Conservation (phyloP, 2,888 invertebrate species). For the Caenorhabditis sp. region DNA sequence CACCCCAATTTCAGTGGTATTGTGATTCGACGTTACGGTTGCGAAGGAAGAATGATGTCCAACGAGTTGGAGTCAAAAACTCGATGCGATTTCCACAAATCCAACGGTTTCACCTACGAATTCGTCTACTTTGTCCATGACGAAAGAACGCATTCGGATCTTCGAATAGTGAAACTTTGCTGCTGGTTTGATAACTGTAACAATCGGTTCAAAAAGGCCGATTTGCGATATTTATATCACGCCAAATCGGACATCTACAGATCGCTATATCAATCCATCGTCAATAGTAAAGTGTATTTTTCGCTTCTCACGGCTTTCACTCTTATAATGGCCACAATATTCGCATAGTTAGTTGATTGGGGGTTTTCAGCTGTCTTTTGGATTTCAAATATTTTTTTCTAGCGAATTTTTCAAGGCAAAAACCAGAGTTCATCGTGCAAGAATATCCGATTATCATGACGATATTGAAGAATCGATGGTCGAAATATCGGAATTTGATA, state of each 20-base stretch:
- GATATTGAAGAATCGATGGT: not conserved
- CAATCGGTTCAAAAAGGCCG: not conserved
- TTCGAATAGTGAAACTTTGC: not conserved
- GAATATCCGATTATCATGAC: not conserved
- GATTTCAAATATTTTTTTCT: no score
- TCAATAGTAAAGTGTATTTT: not conserved
- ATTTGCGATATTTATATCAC: not conserved
- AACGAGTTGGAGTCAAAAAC: not conserved
- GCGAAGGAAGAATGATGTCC: not conserved
- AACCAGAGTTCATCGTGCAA: not conserved
- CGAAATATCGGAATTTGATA: not conserved
- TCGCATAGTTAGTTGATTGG: not conserved
- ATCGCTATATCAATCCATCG: not conserved
- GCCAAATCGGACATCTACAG: not conserved
- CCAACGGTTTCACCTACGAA: not conserved
- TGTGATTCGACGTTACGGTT: not conserved
- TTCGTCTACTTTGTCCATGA: not conserved
- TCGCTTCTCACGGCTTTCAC: not conserved
- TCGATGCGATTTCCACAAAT: not conserved
- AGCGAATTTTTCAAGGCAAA: not conserved
- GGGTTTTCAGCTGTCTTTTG: no score
- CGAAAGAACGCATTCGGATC: not conserved
- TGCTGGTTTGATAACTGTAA: not conserved
- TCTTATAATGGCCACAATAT: not conserved
- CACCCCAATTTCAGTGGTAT: not conserved